A percentile compares a stretch with the other conserved stretches of the same genome.
These are phyloP conservation scores for Ephydatia muelleri DNA, from an alignment of 37 sponge, comb jelly and placozoan species.

Conservation along the genomic window DNA sequence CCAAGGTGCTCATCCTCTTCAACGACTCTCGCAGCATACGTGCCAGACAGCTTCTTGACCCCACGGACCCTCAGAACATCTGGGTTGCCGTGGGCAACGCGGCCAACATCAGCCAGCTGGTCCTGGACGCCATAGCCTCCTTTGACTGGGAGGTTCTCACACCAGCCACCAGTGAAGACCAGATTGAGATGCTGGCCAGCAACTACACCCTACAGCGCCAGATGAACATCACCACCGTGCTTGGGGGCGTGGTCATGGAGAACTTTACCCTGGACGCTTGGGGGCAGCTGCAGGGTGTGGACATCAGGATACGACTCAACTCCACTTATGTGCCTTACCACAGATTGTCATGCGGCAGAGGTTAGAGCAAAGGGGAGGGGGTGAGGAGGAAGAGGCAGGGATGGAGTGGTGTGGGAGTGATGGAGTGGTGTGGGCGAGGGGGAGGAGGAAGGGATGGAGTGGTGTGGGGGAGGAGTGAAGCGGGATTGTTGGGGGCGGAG, in stretches of 20 bases:
- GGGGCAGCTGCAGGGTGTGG: slow-evolving; percentile 15
- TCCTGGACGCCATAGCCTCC: neutral
- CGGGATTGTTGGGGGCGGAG: too few species aligned
- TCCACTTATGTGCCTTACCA: slow-evolving; percentile 41
- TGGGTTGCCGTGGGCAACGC: slow-evolving; percentile 37
- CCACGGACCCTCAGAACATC: slow-evolving; percentile 37
- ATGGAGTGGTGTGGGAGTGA: too few species aligned
- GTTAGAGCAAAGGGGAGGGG: slow-evolving; percentile 18
- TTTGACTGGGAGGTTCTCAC: slow-evolving; percentile 77
- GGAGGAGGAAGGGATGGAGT: neutral
- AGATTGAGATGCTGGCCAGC: slow-evolving; percentile 14
- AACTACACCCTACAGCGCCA: slow-evolving; percentile 32
- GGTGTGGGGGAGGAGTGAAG: neutral
- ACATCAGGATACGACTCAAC: slow-evolving; percentile 62
- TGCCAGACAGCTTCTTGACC: slow-evolving; percentile 36
- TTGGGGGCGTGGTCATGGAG: slow-evolving; percentile 54
- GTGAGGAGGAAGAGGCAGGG: neutral
- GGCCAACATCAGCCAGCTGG: neutral
- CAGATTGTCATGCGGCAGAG: slow-evolving; percentile 6
- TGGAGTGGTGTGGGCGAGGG: neutral
- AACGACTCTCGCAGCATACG: neutral
- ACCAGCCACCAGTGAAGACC: slow-evolving; percentile 29
- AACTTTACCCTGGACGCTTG: neutral
- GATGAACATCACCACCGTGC: slow-evolving; percentile 37
- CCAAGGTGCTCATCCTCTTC: neutral